Conservation (phyloP, 2,888 invertebrate genomes). For the Isoperla grammatica region DNA sequence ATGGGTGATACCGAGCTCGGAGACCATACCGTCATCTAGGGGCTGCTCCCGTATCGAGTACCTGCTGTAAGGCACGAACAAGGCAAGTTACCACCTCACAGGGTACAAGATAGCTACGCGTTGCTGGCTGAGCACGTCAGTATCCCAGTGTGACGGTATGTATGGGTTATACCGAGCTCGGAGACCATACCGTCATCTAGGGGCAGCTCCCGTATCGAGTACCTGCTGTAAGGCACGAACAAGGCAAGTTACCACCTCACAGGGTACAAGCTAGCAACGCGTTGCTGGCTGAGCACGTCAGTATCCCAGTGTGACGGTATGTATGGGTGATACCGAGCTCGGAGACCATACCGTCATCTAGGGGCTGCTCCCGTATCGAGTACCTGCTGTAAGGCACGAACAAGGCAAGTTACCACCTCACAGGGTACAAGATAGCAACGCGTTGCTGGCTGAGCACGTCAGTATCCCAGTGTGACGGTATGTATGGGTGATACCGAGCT, state of each 20-base stretch:
- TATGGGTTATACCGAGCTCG: conserved; percentile 75
- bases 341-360: conserved; percentile 77
- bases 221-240: no score
- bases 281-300: conserved; percentile 84
- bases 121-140: conserved; percentile 85
- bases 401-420: no score
- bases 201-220: conserved; percentile 68
- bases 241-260: no score
- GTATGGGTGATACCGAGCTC: conserved; percentile 79
- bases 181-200: conserved; percentile 78
- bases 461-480: conserved; percentile 81
- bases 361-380: conserved; percentile 66
- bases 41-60: conserved; percentile 72
- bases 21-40: conserved; percentile 74
- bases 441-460: conserved; percentile 81
- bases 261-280: no score
- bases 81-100: no score
- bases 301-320: conserved; percentile 77
- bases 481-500: conserved; percentile 76
- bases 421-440: no score
- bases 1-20: conserved; percentile 76
- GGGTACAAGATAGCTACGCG: no score
- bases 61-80: no score
- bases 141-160: conserved; percentile 78
- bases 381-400: no score